These are phyloP conservation scores for Edolisoma coerulescens DNA, from an alignment of 2,113 vertebrate species.

Conservation along the genomic window DNA sequence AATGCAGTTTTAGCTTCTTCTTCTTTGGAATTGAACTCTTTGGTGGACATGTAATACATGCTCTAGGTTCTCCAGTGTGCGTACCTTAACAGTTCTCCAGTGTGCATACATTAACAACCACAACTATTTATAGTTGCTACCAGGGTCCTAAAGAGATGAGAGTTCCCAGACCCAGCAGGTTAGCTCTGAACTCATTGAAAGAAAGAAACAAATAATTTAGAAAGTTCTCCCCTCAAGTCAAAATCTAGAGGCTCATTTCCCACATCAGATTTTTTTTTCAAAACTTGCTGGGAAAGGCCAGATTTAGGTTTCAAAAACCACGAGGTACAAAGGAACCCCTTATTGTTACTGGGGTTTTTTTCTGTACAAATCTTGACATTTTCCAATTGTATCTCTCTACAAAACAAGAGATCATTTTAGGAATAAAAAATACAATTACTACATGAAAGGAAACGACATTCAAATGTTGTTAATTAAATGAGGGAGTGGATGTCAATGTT, in stretches of 20 bases:
- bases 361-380: conserved; percentile 18
- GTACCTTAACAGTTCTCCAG: background rate
- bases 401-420: conserved; percentile 2
- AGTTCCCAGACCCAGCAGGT: background rate
- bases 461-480: conserved; percentile 56
- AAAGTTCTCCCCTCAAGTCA: background rate
- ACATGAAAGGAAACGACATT: conserved; percentile 15
- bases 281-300: background rate
- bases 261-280: background rate
- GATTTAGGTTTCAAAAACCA: background rate
- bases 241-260: conserved; percentile 33
- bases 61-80: background rate
- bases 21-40: conserved; percentile 37
- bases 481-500: conserved; percentile 36
- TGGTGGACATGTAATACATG: background rate
- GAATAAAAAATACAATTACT: conserved; percentile 26
- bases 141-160: conserved; percentile 18
- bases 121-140: conserved; percentile 30
- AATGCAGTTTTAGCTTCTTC: conserved; percentile 13
- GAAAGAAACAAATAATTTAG: conserved; percentile 3
- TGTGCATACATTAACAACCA: background rate
- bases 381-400: background rate
- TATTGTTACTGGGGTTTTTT: background rate
- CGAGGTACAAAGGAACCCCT: background rate
- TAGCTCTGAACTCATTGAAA: conserved; percentile 7